These are phyloP conservation scores for Pseudopipra pipra DNA, from an alignment of 2,113 vertebrate genomes.

Conservation along the genomic window DNA sequence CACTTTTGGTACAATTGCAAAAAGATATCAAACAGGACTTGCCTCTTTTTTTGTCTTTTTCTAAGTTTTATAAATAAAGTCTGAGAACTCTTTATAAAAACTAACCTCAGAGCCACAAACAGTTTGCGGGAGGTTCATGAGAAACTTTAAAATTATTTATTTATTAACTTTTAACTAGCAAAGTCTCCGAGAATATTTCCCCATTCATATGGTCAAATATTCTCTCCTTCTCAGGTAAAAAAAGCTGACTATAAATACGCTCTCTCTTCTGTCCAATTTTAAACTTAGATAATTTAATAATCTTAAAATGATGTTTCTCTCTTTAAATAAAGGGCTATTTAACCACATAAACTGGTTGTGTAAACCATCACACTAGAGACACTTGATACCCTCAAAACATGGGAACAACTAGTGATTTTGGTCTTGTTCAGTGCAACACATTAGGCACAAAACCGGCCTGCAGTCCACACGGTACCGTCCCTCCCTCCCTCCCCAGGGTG, in stretches of 20 bases:
- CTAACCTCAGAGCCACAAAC: slow-evolving; percentile 90
- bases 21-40: slow-evolving; percentile 88
- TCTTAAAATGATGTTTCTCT: slow-evolving; percentile 78
- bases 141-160: slow-evolving; percentile 80
- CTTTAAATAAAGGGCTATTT: slow-evolving; percentile 82
- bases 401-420: slow-evolving; percentile 71
- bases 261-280: slow-evolving; percentile 72
- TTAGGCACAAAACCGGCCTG: slow-evolving; percentile 74
- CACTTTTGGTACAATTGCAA: slow-evolving; percentile 99
- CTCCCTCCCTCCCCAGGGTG: neutral
- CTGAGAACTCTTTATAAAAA: slow-evolving; percentile 92
- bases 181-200: slow-evolving; percentile 86
- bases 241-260: slow-evolving; percentile 77
- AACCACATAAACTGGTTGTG: slow-evolving; percentile 85
- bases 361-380: slow-evolving; percentile 81
- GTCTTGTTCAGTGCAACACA: slow-evolving; percentile 86
- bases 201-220: slow-evolving; percentile 80
- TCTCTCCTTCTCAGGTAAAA: slow-evolving; percentile 75
- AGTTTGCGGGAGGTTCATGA: slow-evolving; percentile 85
- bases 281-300: slow-evolving; percentile 83
- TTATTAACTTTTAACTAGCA: slow-evolving; percentile 78
- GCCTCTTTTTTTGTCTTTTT: slow-evolving; percentile 78
- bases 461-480: neutral
- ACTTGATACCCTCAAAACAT: slow-evolving; percentile 71
- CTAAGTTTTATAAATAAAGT: slow-evolving; percentile 92